phyloP scores from a whole-genome alignment of 2,797 vertebrate species.

The Discoglossus pictus region DNA sequence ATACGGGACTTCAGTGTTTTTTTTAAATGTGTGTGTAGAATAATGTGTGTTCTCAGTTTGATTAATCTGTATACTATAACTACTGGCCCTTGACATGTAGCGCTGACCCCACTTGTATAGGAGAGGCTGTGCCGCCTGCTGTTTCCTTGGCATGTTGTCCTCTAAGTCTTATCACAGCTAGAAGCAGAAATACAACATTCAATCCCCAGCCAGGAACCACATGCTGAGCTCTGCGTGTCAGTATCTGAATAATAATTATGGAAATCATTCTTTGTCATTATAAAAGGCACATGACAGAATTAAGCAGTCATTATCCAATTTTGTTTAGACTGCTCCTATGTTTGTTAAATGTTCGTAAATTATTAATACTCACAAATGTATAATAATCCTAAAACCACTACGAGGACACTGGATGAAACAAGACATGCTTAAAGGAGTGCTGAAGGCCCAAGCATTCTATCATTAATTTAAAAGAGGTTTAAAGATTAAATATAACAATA shows the following conservation, averaged over 20 bases:
- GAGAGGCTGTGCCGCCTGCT: background rate
- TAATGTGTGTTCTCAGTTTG: too few species aligned
- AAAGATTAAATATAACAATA: background rate
- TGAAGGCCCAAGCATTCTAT: too few species aligned
- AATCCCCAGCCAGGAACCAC: conserved; percentile 31
- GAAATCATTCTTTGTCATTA: conserved; percentile 44
- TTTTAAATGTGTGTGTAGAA: too few species aligned
- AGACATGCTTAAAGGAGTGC: too few species aligned
- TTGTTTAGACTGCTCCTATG: conserved; percentile 19
- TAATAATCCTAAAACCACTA: background rate
- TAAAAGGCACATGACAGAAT: conserved; percentile 38
- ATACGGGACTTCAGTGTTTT: too few species aligned
- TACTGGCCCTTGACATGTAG: too few species aligned
- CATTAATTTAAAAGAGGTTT: conserved; percentile 5
- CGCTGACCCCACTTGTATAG: too few species aligned
- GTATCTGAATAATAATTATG: conserved; percentile 47
- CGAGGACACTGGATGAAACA: too few species aligned
- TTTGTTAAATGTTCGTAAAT: conserved; percentile 36
- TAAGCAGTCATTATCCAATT: conserved; percentile 29
- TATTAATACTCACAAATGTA: conserved; percentile 32
- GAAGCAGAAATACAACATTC: conserved; percentile 17
- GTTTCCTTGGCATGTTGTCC: conserved; percentile 19
- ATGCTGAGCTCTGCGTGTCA: conserved; percentile 42
- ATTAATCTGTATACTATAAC: too few species aligned
- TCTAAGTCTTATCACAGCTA: conserved; percentile 46